phyloP scores from a whole-genome alignment of 2,113 vertebrate species.

The Solea solea region DNA sequence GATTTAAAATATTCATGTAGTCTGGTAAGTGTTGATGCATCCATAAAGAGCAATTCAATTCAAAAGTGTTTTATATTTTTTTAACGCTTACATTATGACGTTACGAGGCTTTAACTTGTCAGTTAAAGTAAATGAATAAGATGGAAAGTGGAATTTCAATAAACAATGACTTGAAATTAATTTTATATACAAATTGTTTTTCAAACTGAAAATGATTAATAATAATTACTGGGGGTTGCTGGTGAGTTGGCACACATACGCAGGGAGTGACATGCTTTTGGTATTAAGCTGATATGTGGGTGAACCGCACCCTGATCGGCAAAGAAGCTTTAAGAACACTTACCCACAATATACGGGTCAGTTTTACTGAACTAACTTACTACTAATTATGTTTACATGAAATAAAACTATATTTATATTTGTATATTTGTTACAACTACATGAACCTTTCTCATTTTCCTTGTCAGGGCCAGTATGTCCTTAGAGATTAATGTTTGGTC shows the following conservation, averaged over 20 bases:
- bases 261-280: constrained; percentile 29
- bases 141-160: not conserved
- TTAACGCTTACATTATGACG: no score
- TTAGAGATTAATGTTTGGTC: no score
- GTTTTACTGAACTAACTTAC: not conserved
- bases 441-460: no score
- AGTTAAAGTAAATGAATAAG: not conserved
- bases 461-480: no score
- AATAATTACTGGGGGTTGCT: not conserved
- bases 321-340: constrained; percentile 5
- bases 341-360: not conserved
- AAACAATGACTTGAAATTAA: not conserved
- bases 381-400: no score
- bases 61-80: not conserved
- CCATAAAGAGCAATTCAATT: constrained; percentile 1
- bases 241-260: constrained; percentile 25
- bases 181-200: no score
- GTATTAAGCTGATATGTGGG: constrained; percentile 48
- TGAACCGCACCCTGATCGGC: constrained; percentile 56
- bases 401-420: no score
- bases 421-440: no score
- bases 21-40: not conserved
- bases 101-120: not conserved
- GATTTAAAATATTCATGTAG: no score
- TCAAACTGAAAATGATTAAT: no score